Percentiles rank a stretch among this genome's conserved stretches.
Evolutionary conservation across 2,797 vertebrate genomes (phyloP).

Genomic region (Semotilus atromaculatus): DNA sequence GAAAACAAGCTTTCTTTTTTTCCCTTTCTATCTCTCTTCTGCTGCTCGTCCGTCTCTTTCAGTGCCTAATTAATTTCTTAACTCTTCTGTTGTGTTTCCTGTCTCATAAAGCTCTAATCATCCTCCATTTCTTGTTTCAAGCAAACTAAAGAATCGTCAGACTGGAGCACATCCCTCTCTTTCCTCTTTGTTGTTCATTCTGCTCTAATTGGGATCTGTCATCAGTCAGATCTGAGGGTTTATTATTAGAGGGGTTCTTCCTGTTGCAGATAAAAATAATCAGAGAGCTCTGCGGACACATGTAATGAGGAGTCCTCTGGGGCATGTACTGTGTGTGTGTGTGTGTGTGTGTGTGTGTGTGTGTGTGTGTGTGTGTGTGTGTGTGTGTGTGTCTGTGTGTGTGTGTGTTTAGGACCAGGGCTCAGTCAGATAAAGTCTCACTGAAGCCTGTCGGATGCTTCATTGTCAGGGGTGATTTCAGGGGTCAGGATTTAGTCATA

Average conservation of each 20-base stretch:
- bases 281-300: conserved; percentile 64
- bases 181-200: conserved; percentile 34
- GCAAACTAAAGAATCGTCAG: conserved; percentile 35
- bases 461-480: conserved; percentile 26
- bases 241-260: conserved; percentile 81
- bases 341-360: conserved; percentile 22
- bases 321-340: conserved; percentile 38
- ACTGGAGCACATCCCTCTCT: conserved; percentile 21
- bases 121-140: conserved; percentile 24
- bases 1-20: conserved; percentile 65
- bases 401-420: conserved; percentile 34
- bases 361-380: conserved; percentile 21
- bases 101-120: conserved; percentile 20
- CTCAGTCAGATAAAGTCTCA: conserved; percentile 19
- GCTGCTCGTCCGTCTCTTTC: conserved; percentile 57
- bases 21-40: conserved; percentile 51
- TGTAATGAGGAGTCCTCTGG: conserved; percentile 62
- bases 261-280: conserved; percentile 84
- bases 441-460: conserved; percentile 14
- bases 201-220: conserved; percentile 74
- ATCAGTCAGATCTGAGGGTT: conserved; percentile 74
- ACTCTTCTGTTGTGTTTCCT: conserved; percentile 25
- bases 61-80: conserved; percentile 21
- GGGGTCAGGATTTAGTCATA: conserved; percentile 27
- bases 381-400: conserved; percentile 21